Base-by-base conservation (phyloP, 2,113 vertebrate species). In the Percopsis transmontana region DNA sequence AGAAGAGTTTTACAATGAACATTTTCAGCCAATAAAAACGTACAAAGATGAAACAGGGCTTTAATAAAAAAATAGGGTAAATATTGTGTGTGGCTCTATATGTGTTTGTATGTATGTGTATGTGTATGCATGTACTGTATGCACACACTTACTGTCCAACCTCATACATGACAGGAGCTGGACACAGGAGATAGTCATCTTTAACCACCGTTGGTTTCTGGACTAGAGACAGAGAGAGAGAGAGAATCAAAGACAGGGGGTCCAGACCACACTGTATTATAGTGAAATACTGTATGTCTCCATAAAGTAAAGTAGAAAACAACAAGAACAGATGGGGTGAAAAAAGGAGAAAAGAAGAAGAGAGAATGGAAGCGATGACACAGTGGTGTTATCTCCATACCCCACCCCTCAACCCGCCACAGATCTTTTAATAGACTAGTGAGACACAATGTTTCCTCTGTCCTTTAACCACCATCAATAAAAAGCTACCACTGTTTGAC, bases 101-200 rank as follows among this genome's bases (percentile, higher is more conserved):
- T 20, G 48, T 51, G 48, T 20, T 3, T 51, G 48, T 18, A n/a
- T 50, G n/a, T 11, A 19, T 51, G 33, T 56, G 6, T 21, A 8
- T 23, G 24, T 42, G 10, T 42, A 19, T 52, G 45, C 44, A 5
- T 33, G 19, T 27, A 42, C 14, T 55, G 54, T 24, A 33, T 42
- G n/a, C n/a, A 5, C 47, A 19, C 10, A 96, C 97, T 97, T 92
- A 99, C 97, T 98, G 92, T 92, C 96, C 95, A 8, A 80, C 91
- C 87, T 93, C 92, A 52, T 93, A 85, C 39, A 99, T 87, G 71
- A 90, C 66, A 11, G 95, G 94, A 59, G 93, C 95, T 53, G 95
- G 93, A 79, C 97, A 99, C 82, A 97, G 91, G 79, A 99, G 87
- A 81, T 94, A 93, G 19, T 91, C 90, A 2, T 92, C 85, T 71